Percentiles rank a stretch among this genome's conserved stretches.
These are phyloP conservation scores for Crossaster papposus DNA, from an alignment of 53 echinoderm and acorn worm genomes.

Conservation along the genomic window DNA sequence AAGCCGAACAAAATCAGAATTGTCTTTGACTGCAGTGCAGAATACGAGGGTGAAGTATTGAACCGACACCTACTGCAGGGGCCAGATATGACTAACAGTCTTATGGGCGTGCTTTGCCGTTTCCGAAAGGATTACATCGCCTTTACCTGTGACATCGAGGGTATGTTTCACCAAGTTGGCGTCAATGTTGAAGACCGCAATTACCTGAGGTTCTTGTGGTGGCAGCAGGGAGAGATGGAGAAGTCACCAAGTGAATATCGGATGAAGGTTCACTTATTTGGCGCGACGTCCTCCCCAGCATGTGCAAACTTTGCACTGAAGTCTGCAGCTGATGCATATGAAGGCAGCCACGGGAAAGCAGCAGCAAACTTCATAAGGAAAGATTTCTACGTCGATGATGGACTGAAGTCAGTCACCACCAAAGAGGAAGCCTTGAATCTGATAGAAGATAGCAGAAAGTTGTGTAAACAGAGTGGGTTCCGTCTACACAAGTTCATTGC, in stretches of 20 bases:
- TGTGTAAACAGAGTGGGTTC: slow-evolving; percentile 53
- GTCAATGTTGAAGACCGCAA: too few relatives aligned
- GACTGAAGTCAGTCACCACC: slow-evolving; percentile 29
- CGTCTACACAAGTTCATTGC: slow-evolving; percentile 65
- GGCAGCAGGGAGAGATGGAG: too few relatives aligned
- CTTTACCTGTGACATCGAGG: slow-evolving; percentile 50
- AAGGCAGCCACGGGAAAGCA: too few relatives aligned
- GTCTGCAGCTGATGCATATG: too few relatives aligned
- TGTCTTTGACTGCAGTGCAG: slow-evolving; percentile 37
- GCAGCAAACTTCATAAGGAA: slow-evolving; percentile 16
- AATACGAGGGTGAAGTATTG: not conserved
- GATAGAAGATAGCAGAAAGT: not conserved
- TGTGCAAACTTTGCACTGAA: too few relatives aligned
- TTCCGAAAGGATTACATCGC: slow-evolving; percentile 22
- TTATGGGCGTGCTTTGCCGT: not conserved
- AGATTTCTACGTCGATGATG: slow-evolving; percentile 48
- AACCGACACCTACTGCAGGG: slow-evolving; percentile 10
- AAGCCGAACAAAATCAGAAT: slow-evolving; percentile 48
- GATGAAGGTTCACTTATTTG: too few relatives aligned
- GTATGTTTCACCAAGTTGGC: slow-evolving; percentile 68
- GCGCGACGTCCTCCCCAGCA: too few relatives aligned
- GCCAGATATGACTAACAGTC: not conserved
- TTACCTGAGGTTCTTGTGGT: too few relatives aligned
- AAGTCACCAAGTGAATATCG: too few relatives aligned
- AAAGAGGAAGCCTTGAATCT: too few relatives aligned